Evolutionary conservation across 2,797 vertebrate species (phyloP).

Genomic region (Calcarius lapponicus): DNA sequence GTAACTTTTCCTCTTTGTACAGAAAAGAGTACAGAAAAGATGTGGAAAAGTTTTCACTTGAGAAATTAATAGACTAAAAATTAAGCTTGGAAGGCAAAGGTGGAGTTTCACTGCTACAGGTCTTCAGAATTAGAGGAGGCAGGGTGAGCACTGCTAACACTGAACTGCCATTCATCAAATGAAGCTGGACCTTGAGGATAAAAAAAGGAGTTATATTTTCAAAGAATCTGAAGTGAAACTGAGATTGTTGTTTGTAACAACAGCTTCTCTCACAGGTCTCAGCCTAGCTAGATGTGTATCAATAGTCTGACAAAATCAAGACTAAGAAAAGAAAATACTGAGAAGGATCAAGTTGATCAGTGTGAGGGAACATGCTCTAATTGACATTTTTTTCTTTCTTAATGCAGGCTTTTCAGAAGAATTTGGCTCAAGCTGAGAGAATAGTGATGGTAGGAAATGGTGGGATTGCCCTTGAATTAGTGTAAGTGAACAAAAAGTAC

Average conservation of each 20-base stretch:
- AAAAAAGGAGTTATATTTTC: background rate
- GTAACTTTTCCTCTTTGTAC: too few species aligned
- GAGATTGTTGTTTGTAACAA: background rate
- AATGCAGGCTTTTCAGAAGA: conserved; percentile 89
- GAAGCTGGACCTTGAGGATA: background rate
- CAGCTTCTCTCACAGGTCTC: background rate
- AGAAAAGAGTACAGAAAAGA: too few species aligned
- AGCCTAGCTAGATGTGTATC: background rate
- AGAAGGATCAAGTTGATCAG: background rate
- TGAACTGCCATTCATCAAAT: background rate
- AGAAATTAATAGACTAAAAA: too few species aligned
- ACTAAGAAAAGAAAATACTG: background rate
- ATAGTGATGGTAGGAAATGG: conserved; percentile 92
- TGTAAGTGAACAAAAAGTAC: conserved; percentile 80
- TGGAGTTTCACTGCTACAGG: background rate
- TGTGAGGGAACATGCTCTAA: background rate
- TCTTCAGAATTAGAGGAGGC: background rate
- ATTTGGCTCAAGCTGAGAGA: conserved; percentile 84
- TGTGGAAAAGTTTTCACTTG: too few species aligned
- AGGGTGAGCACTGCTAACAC: background rate
- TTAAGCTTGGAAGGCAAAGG: too few species aligned
- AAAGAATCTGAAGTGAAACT: background rate
- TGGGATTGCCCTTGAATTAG: conserved; percentile 94
- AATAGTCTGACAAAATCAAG: background rate
- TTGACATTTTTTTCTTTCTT: background rate